Percentiles rank a stretch among this genome's conserved stretches.
phyloP scores from a whole-genome alignment of 2,888 invertebrate genomes.

The Atethmia centrago region DNA sequence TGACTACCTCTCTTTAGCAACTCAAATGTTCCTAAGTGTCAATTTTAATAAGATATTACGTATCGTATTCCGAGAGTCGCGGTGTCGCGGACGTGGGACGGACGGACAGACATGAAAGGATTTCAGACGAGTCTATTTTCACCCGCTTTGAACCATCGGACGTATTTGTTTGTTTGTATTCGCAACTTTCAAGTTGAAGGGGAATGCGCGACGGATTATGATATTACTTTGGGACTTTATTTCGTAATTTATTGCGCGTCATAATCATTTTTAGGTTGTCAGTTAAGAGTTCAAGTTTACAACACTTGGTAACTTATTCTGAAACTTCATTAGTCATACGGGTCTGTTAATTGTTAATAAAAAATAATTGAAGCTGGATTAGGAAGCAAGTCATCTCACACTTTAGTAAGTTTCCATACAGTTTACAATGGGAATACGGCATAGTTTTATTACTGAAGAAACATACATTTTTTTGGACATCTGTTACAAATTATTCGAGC shows the following conservation, averaged over 20 bases:
- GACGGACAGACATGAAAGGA: conserved; percentile 86
- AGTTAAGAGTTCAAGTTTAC: conserved; percentile 54
- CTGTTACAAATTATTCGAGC: conserved; percentile 60
- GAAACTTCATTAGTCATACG: conserved; percentile 41
- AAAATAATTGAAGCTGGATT: conserved; percentile 37
- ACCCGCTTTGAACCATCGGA: conserved; percentile 84
- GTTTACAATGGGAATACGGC: background rate
- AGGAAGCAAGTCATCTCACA: conserved; percentile 9
- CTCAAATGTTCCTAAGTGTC: conserved; percentile 42
- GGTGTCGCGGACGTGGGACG: conserved; percentile 78
- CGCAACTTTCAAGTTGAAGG: conserved; percentile 82
- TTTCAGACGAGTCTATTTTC: conserved; percentile 87
- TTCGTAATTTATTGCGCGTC: conserved; percentile 60
- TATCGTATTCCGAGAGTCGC: conserved; percentile 66
- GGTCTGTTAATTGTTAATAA: conserved; percentile 50
- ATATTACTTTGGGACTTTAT: conserved; percentile 63
- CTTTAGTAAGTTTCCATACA: conserved; percentile 19
- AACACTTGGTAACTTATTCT: conserved; percentile 38
- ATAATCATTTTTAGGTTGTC: conserved; percentile 51
- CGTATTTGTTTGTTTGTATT: conserved; percentile 86
- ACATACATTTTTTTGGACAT: conserved; percentile 51
- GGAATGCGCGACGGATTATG: conserved; percentile 70
- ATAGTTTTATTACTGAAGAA: conserved; percentile 15
- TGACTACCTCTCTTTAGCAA: conserved; percentile 29
- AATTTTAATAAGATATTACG: conserved; percentile 66